Percentiles rank a stretch among this genome's conserved stretches.
Conservation (phyloP, 2,113 vertebrate genomes). For the Syngnathus floridae region DNA sequence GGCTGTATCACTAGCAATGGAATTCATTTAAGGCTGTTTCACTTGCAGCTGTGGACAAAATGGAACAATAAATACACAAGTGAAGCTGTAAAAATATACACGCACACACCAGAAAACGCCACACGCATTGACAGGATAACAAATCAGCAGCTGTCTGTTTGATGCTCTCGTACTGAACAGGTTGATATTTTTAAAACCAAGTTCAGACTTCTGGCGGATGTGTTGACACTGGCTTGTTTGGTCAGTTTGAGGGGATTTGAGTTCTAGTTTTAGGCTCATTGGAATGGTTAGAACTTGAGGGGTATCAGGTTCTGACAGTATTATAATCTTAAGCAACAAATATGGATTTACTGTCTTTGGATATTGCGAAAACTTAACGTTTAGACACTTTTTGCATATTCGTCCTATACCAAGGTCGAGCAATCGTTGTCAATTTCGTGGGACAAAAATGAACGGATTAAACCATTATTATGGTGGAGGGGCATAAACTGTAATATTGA, state of each 20-base stretch:
- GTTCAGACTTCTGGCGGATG: conserved; percentile 63
- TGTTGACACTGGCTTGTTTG: conserved; percentile 1
- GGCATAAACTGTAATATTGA: too few relatives aligned
- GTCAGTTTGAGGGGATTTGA: background rate
- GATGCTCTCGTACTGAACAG: conserved; percentile 55
- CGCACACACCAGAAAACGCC: conserved; percentile 36
- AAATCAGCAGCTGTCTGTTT: conserved; percentile 51
- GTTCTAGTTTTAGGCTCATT: background rate
- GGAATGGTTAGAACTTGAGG: background rate
- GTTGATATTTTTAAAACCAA: conserved; percentile 51
- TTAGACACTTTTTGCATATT: too few relatives aligned
- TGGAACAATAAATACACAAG: conserved; percentile 8
- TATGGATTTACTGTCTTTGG: too few relatives aligned
- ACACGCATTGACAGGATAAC: conserved; percentile 9
- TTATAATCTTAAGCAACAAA: too few relatives aligned
- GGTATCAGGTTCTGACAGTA: too few relatives aligned
- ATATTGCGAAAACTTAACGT: too few relatives aligned
- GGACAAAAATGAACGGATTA: too few relatives aligned
- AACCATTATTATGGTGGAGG: too few relatives aligned
- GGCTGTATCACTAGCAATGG: background rate
- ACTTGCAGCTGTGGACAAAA: conserved; percentile 7
- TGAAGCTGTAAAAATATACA: conserved; percentile 16
- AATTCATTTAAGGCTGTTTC: background rate
- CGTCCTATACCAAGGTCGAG: too few relatives aligned
- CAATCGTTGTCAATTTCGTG: too few relatives aligned